Evolutionary conservation across 1,140 invertebrate species (phyloP), one percentile per base, ranked within the genome.

Genomic region (Rhopalosiphum padi): DNA sequence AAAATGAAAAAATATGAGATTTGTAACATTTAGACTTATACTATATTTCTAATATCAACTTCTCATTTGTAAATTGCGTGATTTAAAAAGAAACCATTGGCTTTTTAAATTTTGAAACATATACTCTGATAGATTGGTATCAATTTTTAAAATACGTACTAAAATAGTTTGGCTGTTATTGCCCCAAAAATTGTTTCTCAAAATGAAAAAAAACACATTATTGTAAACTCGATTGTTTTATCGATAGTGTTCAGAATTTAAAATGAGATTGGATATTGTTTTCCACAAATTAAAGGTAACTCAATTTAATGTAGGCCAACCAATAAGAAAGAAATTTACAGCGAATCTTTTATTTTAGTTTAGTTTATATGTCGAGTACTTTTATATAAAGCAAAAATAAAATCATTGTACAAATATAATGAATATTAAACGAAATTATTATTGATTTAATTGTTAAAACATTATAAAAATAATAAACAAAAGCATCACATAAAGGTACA

Each of bases 181-280:
- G 4, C 60, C 30, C 15, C 30, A 77, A 77, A 77, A n/a, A 77
- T 11, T 21, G 30, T 77, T 68, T 77, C 60, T n/a, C 30, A 77
- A 77, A 77, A 77, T n/a, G 60, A 68, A 77, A 77, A 77, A 77
- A 77, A n/a, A 77, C 15, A 35, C 60, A 77, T 77, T 77, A 77
- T 77, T 77, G 60, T 77, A 35, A n/a, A 77, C 60, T 77, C 30
- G 15, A 77, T 77, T 77, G n/a, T n/a, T 77, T 35, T 77, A n/a
- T 77, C 18, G 15, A 23, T 77, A 77, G 15, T 30, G 60, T 77
- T 77, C 60, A 77, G n/a, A 77, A 77, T 77, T 35, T 77, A 77
- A 77, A 77, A 77, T 77, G 60, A 77, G 60, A 77, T 77, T 77
- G 60, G 60, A n/a, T 77, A 77, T 77, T 77, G 60, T 77, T 77